Evolutionary conservation across 2,797 vertebrate genomes (phyloP), one percentile per base, ranked within the genome.

Genomic region (Rhynchonycteris naso): DNA sequence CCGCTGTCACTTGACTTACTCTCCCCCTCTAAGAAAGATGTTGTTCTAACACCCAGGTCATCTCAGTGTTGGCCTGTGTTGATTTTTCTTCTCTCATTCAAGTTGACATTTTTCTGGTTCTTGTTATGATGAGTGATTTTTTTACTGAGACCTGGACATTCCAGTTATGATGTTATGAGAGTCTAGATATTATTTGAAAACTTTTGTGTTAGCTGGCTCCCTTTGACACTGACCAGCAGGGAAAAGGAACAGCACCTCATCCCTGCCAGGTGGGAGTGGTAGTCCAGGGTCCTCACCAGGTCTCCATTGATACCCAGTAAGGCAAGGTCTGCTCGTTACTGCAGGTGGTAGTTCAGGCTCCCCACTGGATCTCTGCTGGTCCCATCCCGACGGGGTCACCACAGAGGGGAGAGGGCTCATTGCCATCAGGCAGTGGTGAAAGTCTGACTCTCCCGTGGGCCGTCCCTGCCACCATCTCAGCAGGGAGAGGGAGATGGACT

Each of bases 51-150:
- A 38, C 33, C 71, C 47, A 19, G 61, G 28, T 76, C 61, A 35
- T 66, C 50, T 94, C 71, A 30, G 28, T 79, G 13, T 33, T 65
- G 2, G 24, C 69, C 15, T 82, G 30, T 88, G 14, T 56, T n/a
- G 19, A 43, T 80, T 43, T 43, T 5, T 72, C 50, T 88, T 76
- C 65, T 82, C 81, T 92, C 58, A 66, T 72, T 92, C 66, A 82
- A 72, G 61, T 50, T 65, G 21, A 61, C 10, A 24, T 81, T 93
- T 94, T 96, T 59, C 35, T 54, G 15, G 26, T 85, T 95, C 83
- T 90, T 91, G 66, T 47, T 63, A 26, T 66, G 63, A 87, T 24
- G 52, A 71, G 16, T 89, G 43, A 38, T 92, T 95, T 92, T 92
- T 43, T 63, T 21, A 12, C 69, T 69, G 75, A 88, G 85, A 84